Conservation (phyloP, 2,888 invertebrate species). For the Parthenolecanium corni region DNA sequence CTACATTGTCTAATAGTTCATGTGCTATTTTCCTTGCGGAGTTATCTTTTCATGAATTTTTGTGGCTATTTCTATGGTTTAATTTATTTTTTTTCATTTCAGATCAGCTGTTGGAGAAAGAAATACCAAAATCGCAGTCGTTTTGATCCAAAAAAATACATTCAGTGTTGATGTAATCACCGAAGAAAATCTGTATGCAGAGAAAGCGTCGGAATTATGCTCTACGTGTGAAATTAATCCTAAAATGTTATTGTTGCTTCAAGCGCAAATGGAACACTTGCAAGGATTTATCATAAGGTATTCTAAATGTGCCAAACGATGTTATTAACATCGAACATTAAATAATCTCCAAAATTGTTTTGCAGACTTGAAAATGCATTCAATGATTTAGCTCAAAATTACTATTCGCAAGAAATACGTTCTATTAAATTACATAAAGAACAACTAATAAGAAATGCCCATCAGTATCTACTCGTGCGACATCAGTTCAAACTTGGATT, state of each 20-base stretch:
- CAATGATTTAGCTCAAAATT: constrained; percentile 81
- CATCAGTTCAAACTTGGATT: constrained; percentile 97
- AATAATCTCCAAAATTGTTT: constrained; percentile 10
- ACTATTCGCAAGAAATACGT: constrained; percentile 81
- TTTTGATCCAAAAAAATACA: constrained; percentile 76
- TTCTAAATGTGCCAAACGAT: not conserved
- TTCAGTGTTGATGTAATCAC: constrained; percentile 55
- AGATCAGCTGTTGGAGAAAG: constrained; percentile 62
- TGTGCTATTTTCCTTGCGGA: too few species aligned
- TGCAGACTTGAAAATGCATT: constrained; percentile 80
- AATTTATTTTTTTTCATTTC: constrained; percentile 6
- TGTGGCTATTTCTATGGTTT: too few species aligned
- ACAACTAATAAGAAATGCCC: constrained; percentile 78
- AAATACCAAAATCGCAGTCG: constrained; percentile 67
- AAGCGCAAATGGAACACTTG: constrained; percentile 82
- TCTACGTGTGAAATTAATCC: constrained; percentile 82
- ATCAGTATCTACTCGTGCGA: constrained; percentile 82
- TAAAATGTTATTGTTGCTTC: constrained; percentile 84
- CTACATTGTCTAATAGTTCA: too few species aligned
- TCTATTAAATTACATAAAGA: constrained; percentile 79
- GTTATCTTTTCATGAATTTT: not conserved
- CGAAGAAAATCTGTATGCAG: constrained; percentile 75
- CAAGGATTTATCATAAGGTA: constrained; percentile 52
- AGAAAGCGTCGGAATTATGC: constrained; percentile 81
- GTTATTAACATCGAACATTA: not conserved